A percentile compares a stretch with the other conserved stretches of the same genome.
Evolutionary conservation across 2,113 vertebrate species (phyloP).

Genomic region (Chaetops frenatus): DNA sequence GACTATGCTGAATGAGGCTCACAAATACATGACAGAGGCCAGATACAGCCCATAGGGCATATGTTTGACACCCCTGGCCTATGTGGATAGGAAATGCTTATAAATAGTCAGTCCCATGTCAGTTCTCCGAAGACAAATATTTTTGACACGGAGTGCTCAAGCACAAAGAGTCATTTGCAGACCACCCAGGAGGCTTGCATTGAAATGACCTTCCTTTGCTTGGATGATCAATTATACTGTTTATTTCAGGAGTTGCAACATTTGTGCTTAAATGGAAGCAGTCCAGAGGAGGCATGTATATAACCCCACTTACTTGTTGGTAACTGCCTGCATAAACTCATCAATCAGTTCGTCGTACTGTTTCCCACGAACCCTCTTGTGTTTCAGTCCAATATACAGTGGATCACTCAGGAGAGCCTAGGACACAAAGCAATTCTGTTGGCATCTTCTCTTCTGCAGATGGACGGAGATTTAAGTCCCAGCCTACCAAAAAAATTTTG

Average conservation of each 20-base stretch:
- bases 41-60: not conserved
- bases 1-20: not conserved
- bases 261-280: conserved; percentile 18
- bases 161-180: not conserved
- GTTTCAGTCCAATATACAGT: conserved; percentile 94
- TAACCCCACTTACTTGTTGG: conserved; percentile 84
- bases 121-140: conserved; percentile 11
- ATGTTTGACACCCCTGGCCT: not conserved
- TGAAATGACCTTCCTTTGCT: conserved; percentile 9
- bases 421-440: conserved; percentile 51
- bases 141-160: not conserved
- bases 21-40: conserved; percentile 29
- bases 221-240: not conserved
- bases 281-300: not conserved
- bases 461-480: not conserved
- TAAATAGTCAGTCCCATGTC: conserved; percentile 12
- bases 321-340: conserved; percentile 96
- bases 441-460: not conserved
- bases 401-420: conserved; percentile 90
- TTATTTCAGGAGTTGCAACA: conserved; percentile 17
- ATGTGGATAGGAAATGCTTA: conserved; percentile 29
- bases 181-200: not conserved
- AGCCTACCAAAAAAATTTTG: not conserved
- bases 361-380: conserved; percentile 88
- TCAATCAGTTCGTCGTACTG: conserved; percentile 91